Evolutionary conservation across 2,888 invertebrate species (phyloP), one percentile per base, ranked within the genome.

Genomic region (Meiosimyza platycephala): DNA sequence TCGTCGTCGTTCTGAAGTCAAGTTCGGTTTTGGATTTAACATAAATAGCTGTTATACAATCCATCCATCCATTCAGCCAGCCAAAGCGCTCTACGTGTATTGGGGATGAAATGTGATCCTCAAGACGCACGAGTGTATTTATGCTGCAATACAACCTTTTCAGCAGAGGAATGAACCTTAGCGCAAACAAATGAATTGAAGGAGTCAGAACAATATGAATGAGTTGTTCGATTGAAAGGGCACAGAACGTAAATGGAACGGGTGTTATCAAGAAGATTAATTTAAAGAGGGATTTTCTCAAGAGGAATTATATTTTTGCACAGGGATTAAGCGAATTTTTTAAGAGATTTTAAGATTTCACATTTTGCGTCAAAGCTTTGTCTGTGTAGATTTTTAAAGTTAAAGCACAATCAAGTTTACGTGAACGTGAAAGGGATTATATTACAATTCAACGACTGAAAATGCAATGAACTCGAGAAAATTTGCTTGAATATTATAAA

Each of bases 21-120:
- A 59, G 33, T 22, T 57, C 48, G 63, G 70, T 63, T 70, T 54
- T 54, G 52, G 63, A 47, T 70, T 62, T 62, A 63, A 70, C 51
- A 12, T 51, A 22, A 40, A 40, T 40, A 40, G 40, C 40, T 40
- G 40, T 2, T 40, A 40, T 40, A 40, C 40, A 40, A 40, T 40
- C 40, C 40, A 40, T 40, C 40, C 16, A 59, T 16, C 57, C 55
- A 18, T 16, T 57, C 18, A 16, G 59, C 59, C 59, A 18, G 59
- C 22, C 59, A 6, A 22, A 59, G 18, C 9, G 18, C 59, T 16
- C 51, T 52, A 18, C 16, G 55, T 48, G 18, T 51, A 51, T 51
- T 63, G 40, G 84, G 84, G 84, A 85, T 84, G 84, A 85, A 85
- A 84, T 85, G 83, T 83, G 85, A 84, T 85, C 85, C 81, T 78